phyloP scores from a whole-genome alignment of 2,888 invertebrate species.

The Amblyjoppa proteus region DNA sequence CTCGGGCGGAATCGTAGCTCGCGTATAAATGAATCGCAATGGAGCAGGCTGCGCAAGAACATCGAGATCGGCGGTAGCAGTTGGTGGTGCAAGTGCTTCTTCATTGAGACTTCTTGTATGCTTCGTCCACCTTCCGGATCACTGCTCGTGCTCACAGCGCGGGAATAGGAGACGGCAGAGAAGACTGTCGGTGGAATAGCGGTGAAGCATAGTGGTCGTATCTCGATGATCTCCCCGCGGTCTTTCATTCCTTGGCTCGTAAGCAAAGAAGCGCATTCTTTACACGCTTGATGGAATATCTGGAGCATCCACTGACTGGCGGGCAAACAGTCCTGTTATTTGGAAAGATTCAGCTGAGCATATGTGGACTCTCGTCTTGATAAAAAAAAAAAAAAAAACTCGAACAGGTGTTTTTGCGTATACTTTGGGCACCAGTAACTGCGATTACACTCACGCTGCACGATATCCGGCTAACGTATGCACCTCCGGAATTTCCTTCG shows the following conservation, averaged over 20 bases:
- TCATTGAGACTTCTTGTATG: conserved; percentile 12
- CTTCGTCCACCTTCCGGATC: background rate
- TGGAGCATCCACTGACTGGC: background rate
- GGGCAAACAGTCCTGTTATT: background rate
- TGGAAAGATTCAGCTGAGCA: background rate
- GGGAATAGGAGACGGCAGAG: background rate
- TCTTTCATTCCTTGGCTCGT: background rate
- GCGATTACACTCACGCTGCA: conserved; percentile 1
- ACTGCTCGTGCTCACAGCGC: background rate
- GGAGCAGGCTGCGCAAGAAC: background rate
- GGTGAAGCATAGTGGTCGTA: background rate
- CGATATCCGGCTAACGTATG: conserved; percentile 20
- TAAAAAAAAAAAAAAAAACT: background rate
- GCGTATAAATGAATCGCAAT: background rate
- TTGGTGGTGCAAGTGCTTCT: background rate
- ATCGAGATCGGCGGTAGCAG: background rate
- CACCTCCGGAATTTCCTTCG: background rate
- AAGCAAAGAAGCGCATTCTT: background rate
- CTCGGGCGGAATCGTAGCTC: background rate
- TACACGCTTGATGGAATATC: background rate
- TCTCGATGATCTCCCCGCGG: background rate
- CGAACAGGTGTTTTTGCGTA: background rate
- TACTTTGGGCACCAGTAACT: background rate
- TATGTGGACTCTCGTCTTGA: background rate
- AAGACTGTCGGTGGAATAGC: background rate